phyloP scores from a whole-genome alignment of 2,888 invertebrate species.

The Caenorhabditis sp. region DNA sequence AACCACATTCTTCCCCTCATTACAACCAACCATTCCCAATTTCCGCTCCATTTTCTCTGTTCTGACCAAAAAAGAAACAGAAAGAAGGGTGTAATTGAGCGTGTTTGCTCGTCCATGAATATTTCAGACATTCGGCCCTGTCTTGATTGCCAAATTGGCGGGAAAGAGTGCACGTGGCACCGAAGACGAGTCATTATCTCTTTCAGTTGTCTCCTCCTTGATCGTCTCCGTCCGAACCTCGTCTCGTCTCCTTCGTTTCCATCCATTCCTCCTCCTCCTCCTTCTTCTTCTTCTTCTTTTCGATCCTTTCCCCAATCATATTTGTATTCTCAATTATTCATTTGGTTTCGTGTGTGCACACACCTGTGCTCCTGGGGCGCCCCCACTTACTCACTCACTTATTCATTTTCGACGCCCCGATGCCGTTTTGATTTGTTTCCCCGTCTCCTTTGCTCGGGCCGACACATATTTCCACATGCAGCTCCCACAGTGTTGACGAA shows the following conservation, averaged over 20 bases:
- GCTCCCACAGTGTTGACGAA: conserved; percentile 3
- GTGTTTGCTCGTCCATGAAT: conserved; percentile 36
- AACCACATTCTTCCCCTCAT: conserved; percentile 11
- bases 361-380: conserved; percentile 17
- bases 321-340: conserved; percentile 54
- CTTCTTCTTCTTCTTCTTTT: background rate
- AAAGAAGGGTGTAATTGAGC: conserved; percentile 35
- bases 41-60: conserved; percentile 17
- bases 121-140: conserved; percentile 37
- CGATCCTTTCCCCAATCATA: conserved; percentile 30
- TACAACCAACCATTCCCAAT: conserved; percentile 25
- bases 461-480: conserved; percentile 52
- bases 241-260: background rate
- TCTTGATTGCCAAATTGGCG: conserved; percentile 53
- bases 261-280: conserved; percentile 12
- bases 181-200: too few species aligned
- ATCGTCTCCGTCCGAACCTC: too few species aligned
- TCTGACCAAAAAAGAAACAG: conserved; percentile 17
- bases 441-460: conserved; percentile 23
- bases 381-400: conserved; percentile 54
- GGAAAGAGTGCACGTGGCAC: conserved; percentile 19
- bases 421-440: conserved; percentile 56
- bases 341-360: conserved; percentile 43
- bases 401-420: conserved; percentile 57
- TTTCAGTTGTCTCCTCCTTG: background rate